Evolutionary conservation across 1,140 invertebrate genomes (phyloP).

Genomic region (Brachystomella parvula): DNA sequence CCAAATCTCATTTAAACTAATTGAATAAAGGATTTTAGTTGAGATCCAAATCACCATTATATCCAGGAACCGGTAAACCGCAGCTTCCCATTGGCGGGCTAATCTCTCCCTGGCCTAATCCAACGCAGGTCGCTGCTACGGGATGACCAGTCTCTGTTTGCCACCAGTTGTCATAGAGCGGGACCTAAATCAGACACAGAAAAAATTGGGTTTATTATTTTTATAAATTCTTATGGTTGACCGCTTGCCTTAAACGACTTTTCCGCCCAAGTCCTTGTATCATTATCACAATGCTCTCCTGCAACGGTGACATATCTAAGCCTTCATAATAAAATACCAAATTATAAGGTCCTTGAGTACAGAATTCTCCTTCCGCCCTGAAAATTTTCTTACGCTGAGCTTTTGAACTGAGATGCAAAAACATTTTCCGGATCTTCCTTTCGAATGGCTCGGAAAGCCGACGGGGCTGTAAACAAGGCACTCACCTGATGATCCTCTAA

Average conservation of each 20-base stretch:
- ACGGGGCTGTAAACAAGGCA: conserved; percentile 79
- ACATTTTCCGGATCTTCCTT: conserved; percentile 61
- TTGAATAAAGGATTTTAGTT: conserved; percentile 2
- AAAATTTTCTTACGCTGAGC: conserved; percentile 54
- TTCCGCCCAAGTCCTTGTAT: conserved; percentile 79
- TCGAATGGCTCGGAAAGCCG: conserved; percentile 74
- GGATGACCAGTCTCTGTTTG: conserved; percentile 89
- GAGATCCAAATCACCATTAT: conserved; percentile 54
- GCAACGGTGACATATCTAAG: conserved; percentile 77
- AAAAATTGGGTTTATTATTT: not conserved
- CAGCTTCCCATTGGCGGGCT: conserved; percentile 59
- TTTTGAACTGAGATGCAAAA: conserved; percentile 59
- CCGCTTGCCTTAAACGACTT: conserved; percentile 55
- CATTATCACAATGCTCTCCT: conserved; percentile 87
- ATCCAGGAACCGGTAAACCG: conserved; percentile 72
- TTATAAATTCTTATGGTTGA: no score
- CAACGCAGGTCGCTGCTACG: conserved; percentile 73
- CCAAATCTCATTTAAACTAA: conserved; percentile 12
- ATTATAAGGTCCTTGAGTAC: not conserved
- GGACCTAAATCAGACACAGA: conserved; percentile 48
- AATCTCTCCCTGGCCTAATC: conserved; percentile 56
- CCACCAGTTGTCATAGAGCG: conserved; percentile 92
- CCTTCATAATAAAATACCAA: conserved; percentile 42
- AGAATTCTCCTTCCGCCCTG: not conserved
- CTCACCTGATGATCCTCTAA: conserved; percentile 77